Percentiles rank a stretch among this genome's conserved stretches.
Evolutionary conservation across 1,140 invertebrate genomes (phyloP).

Genomic region (Pissodes strobi): DNA sequence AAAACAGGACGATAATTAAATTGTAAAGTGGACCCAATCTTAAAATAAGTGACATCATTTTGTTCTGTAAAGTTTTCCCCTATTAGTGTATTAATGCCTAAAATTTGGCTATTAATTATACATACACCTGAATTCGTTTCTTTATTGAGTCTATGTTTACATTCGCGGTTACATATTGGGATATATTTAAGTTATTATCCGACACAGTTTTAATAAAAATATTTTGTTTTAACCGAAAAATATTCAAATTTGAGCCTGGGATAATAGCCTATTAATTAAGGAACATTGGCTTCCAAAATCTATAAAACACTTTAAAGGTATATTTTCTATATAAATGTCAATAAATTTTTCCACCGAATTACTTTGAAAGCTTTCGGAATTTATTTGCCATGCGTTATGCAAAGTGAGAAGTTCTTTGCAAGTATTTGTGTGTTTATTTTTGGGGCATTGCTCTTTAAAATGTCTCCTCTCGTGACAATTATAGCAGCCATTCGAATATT

Average conservation of each 20-base stretch:
- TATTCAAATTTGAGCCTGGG: not conserved
- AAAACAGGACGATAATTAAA: not conserved
- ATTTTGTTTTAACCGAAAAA: not conserved
- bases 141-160: not conserved
- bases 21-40: not conserved
- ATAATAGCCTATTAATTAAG: not conserved
- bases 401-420: not conserved
- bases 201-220: not conserved
- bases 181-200: not conserved
- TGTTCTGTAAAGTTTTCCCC: constrained; percentile 34
- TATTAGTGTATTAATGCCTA: constrained; percentile 21
- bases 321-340: too few relatives aligned
- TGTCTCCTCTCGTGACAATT: not conserved
- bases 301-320: too few relatives aligned
- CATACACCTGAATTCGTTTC: not conserved
- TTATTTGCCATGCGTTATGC: not conserved
- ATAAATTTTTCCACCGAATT: not conserved
- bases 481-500: not conserved
- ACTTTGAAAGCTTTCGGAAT: not conserved
- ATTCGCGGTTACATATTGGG: not conserved
- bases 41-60: not conserved
- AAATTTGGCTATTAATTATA: not conserved
- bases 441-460: constrained; percentile 3
- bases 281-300: constrained; percentile 10
- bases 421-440: not conserved